A percentile compares a stretch with the other conserved stretches of the same genome.
phyloP scores from a whole-genome alignment of 2,797 vertebrate species.

The Pantherophis vulpinus region DNA sequence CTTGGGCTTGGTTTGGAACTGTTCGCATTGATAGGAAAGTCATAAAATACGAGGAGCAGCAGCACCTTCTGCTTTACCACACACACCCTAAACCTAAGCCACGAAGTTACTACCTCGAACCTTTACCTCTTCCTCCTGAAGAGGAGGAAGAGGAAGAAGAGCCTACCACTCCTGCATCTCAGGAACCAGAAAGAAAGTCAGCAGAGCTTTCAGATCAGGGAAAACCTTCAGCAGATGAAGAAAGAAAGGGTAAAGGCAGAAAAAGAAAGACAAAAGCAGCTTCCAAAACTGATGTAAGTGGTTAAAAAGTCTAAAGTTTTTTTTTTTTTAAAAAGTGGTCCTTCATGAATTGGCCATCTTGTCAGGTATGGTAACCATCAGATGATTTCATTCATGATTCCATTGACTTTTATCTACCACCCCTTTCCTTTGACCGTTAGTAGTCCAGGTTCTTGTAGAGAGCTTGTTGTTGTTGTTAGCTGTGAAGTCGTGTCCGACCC shows the following conservation, averaged over 20 bases:
- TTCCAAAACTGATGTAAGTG: slow-evolving; percentile 69
- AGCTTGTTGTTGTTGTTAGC: neutral
- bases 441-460: neutral
- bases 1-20: slow-evolving; percentile 77
- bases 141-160: slow-evolving; percentile 77
- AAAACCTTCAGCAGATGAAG: slow-evolving; percentile 57
- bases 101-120: slow-evolving; percentile 75
- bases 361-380: neutral
- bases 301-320: neutral
- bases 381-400: neutral
- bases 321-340: neutral
- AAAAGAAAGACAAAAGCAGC: slow-evolving; percentile 71
- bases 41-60: slow-evolving; percentile 72
- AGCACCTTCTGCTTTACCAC: slow-evolving; percentile 73
- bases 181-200: slow-evolving; percentile 70
- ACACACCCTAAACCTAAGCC: slow-evolving; percentile 72
- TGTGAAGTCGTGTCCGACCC: too few species aligned
- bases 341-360: neutral
- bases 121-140: slow-evolving; percentile 71
- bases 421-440: neutral
- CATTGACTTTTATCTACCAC: neutral
- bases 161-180: slow-evolving; percentile 66
- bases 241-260: slow-evolving; percentile 74
- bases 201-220: slow-evolving; percentile 70
- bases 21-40: slow-evolving; percentile 71